Conservation (phyloP, 2,113 vertebrate species). For the Ophiodon elongatus region DNA sequence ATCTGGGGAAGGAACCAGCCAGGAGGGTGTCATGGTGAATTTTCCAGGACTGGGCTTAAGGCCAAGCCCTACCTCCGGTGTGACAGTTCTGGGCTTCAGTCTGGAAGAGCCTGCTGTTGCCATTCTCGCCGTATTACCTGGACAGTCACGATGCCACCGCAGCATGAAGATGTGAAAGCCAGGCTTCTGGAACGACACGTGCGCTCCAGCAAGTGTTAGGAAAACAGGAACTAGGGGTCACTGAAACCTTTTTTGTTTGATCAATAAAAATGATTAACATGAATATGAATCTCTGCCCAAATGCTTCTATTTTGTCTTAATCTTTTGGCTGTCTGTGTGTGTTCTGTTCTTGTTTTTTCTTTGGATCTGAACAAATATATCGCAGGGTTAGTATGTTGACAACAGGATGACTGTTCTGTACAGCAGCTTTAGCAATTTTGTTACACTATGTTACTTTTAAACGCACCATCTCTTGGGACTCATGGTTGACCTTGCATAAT, state of each 20-base stretch:
- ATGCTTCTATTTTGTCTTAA: neutral
- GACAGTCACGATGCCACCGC: constrained; percentile 44
- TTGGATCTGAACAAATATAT: neutral
- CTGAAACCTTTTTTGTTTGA: constrained; percentile 9
- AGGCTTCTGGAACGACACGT: constrained; percentile 32
- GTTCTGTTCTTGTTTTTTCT: neutral
- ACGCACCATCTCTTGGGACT: neutral
- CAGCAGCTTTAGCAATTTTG: neutral
- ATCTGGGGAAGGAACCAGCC: constrained; percentile 56
- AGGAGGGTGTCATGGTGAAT: constrained; percentile 67
- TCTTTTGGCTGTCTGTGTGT: neutral
- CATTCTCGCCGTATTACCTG: constrained; percentile 69
- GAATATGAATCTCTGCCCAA: neutral
- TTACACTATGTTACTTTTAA: constrained; percentile 12
- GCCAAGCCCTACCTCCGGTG: constrained; percentile 70
- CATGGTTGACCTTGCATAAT: constrained; percentile 17
- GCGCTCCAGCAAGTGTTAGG: constrained; percentile 14
- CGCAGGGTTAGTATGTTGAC: neutral
- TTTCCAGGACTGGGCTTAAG: constrained; percentile 64
- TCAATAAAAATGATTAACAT: neutral
- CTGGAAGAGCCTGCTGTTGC: constrained; percentile 74
- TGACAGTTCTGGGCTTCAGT: constrained; percentile 75
- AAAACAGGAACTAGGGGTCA: constrained; percentile 7
- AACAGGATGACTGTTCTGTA: neutral
- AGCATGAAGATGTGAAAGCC: constrained; percentile 65